phyloP scores from a whole-genome alignment of 2,797 vertebrate species.

The Gambusia yucatana region DNA sequence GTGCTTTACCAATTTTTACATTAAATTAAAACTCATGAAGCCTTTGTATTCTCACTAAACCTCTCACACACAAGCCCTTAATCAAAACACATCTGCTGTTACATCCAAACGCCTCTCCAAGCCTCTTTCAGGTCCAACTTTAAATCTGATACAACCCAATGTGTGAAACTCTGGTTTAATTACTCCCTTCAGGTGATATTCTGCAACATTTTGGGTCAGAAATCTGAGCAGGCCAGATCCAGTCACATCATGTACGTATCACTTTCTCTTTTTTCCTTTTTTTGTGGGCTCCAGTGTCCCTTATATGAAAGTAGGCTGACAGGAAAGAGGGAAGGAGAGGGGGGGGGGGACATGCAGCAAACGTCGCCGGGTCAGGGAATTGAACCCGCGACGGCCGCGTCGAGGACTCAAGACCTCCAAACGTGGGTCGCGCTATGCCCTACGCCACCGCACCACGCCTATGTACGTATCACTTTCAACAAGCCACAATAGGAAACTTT shows the following conservation, averaged over 20 bases:
- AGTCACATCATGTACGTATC: neutral
- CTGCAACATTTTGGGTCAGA: neutral
- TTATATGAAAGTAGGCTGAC: too few species aligned
- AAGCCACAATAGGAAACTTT: slow-evolving; percentile 7
- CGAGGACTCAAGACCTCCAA: too few species aligned
- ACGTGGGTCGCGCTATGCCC: too few species aligned
- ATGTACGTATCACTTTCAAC: slow-evolving; percentile 1
- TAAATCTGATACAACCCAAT: neutral
- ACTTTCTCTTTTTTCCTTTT: too few species aligned
- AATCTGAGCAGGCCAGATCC: neutral
- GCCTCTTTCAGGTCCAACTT: neutral
- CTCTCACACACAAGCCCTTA: neutral
- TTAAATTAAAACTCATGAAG: neutral
- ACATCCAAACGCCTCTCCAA: neutral
- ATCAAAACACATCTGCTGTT: neutral
- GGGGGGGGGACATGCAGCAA: too few species aligned
- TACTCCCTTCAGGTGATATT: neutral
- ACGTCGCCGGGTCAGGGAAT: too few species aligned
- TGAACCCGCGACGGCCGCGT: too few species aligned
- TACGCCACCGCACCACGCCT: too few species aligned
- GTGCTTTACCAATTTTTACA: neutral
- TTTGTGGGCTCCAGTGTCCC: too few species aligned
- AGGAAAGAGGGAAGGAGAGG: too few species aligned
- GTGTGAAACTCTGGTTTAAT: neutral
- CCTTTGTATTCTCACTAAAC: neutral